These are phyloP conservation scores for Dolichopus griseipennis DNA, from an alignment of 2,888 invertebrate species.

Conservation along the genomic window DNA sequence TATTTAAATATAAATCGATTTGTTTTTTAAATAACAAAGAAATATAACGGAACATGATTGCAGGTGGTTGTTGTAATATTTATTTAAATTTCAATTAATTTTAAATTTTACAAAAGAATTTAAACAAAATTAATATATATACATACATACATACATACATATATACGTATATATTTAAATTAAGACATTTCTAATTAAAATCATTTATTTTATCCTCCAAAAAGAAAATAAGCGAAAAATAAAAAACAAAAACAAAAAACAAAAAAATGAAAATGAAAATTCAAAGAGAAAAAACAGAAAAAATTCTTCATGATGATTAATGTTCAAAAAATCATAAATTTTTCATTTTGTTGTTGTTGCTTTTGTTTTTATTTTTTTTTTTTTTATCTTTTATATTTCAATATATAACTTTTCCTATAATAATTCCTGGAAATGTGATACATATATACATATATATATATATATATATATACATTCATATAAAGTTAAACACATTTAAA, in stretches of 20 bases:
- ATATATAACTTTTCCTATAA: neutral
- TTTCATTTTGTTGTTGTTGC: neutral
- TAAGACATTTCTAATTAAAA: neutral
- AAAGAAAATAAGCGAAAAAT: neutral
- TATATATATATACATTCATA: too few relatives aligned
- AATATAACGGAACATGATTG: too few relatives aligned
- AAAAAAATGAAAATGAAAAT: neutral
- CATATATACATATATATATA: too few relatives aligned
- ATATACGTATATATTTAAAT: neutral
- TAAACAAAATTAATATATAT: neutral
- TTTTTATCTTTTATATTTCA: neutral
- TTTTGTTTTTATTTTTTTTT: neutral
- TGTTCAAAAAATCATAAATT: conserved; percentile 3
- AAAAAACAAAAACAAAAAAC: neutral
- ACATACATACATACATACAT: neutral
- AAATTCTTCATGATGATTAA: conserved; percentile 1
- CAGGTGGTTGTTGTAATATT: too few relatives aligned
- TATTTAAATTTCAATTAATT: too few relatives aligned
- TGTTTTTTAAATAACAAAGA: too few relatives aligned
- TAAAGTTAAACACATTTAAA: too few relatives aligned
- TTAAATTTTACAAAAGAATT: too few relatives aligned
- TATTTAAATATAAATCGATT: too few relatives aligned
- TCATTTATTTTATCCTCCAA: neutral
- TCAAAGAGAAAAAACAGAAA: neutral
- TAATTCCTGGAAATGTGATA: neutral